A percentile compares a stretch with the other conserved stretches of the same genome.
Evolutionary conservation across 2,888 invertebrate species (phyloP).

Genomic region (Drosophila formosana): DNA sequence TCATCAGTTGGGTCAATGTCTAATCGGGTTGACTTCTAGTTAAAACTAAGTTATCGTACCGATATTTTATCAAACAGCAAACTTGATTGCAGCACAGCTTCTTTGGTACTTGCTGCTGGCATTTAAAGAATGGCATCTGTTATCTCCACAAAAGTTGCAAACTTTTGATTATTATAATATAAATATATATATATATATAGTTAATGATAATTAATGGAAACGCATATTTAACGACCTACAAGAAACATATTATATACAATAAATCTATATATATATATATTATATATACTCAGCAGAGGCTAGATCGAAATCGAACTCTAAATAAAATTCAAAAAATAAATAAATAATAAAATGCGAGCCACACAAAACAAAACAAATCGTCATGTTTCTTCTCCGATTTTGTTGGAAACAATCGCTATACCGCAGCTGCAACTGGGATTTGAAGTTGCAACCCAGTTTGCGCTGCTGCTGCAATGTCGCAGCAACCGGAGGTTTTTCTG

Average conservation of each 20-base stretch:
- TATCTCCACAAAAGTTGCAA: slow-evolving; percentile 51
- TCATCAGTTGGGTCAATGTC: slow-evolving; percentile 35
- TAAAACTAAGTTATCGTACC: slow-evolving; percentile 7
- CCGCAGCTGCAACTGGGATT: too few relatives aligned
- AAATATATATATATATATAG: slow-evolving; percentile 6
- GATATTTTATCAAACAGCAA: slow-evolving; percentile 10
- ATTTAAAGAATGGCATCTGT: slow-evolving; percentile 22
- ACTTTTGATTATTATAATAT: slow-evolving; percentile 32
- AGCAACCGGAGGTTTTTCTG: neutral
- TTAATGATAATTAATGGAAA: slow-evolving; percentile 8
- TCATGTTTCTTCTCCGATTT: neutral
- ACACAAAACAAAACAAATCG: neutral
- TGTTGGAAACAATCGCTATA: too few relatives aligned
- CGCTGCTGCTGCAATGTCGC: too few relatives aligned
- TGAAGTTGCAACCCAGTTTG: too few relatives aligned
- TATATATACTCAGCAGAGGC: neutral
- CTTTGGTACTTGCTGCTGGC: slow-evolving; percentile 20
- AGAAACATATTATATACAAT: slow-evolving; percentile 1
- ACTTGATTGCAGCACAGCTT: slow-evolving; percentile 21
- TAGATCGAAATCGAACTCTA: neutral
- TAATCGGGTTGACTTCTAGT: slow-evolving; percentile 17
- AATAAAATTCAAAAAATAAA: slow-evolving; percentile 17
- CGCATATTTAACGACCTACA: slow-evolving; percentile 2
- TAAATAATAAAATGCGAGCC: slow-evolving; percentile 44
- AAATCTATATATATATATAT: slow-evolving; percentile 1